Evolutionary conservation across 1,140 invertebrate genomes (phyloP).

Genomic region (Belonocnema kinseyi): DNA sequence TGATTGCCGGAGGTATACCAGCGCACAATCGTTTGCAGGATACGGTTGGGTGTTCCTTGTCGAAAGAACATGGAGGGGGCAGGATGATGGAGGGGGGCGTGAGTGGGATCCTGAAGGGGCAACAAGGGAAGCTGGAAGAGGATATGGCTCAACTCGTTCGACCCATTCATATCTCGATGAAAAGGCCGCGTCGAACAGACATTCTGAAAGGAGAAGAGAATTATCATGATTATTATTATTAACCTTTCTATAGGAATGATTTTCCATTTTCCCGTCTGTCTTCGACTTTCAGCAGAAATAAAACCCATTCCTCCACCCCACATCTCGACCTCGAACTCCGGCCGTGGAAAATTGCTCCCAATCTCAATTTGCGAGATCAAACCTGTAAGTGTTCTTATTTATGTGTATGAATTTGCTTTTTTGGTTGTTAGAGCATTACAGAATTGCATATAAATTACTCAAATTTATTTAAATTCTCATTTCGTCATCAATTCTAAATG

Average conservation of each 20-base stretch:
- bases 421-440: background rate
- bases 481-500: no score
- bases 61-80: background rate
- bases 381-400: background rate
- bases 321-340: background rate
- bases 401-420: background rate
- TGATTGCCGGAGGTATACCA: conserved; percentile 18
- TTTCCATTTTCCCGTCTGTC: conserved; percentile 31
- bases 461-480: no score
- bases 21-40: conserved; percentile 13
- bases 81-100: background rate
- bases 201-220: conserved; percentile 69
- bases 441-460: background rate
- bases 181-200: conserved; percentile 68
- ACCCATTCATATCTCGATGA: conserved; percentile 71
- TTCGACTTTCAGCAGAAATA: conserved; percentile 24
- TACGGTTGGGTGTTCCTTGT: conserved; percentile 27
- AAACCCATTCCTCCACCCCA: background rate
- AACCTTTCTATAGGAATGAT: conserved; percentile 62
- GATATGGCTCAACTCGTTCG: conserved; percentile 73
- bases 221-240: conserved; percentile 72
- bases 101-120: background rate
- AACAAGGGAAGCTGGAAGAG: conserved; percentile 51
- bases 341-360: conserved; percentile 10
- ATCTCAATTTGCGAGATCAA: conserved; percentile 14